Percentiles rank a stretch among this genome's conserved stretches.
Conservation (phyloP, 2,113 vertebrate species). For the Corythaeola cristata region DNA sequence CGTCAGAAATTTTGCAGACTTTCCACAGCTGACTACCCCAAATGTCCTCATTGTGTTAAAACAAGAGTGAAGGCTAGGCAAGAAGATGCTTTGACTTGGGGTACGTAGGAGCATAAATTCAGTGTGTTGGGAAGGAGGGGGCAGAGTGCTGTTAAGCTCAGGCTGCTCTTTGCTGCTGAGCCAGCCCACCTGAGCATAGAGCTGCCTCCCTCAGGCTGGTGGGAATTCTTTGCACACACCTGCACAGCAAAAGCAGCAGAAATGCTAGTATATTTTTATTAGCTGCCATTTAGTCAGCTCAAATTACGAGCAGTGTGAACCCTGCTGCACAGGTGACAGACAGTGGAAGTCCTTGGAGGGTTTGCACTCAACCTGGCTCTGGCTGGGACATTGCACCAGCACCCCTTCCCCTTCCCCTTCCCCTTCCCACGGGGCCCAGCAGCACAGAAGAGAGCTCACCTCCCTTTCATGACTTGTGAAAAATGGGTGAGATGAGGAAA, state of each 20-base stretch:
- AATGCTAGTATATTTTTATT: background rate
- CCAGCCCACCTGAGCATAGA: background rate
- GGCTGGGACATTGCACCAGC: background rate
- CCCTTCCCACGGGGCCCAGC: fast-evolving
- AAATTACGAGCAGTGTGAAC: background rate
- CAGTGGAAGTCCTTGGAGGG: background rate
- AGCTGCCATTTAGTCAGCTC: background rate
- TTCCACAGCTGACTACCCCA: background rate
- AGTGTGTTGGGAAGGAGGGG: background rate
- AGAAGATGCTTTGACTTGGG: background rate
- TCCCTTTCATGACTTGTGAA: background rate
- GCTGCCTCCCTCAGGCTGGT: background rate
- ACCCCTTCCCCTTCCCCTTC: background rate
- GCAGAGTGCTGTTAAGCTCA: background rate
- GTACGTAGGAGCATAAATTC: background rate
- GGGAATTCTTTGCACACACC: constrained; percentile 13
- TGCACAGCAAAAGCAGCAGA: background rate
- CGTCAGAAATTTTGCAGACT: background rate
- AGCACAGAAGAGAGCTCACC: background rate
- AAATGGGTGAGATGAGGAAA: background rate
- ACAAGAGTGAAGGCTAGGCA: background rate
- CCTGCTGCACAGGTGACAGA: background rate
- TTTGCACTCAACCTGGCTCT: background rate
- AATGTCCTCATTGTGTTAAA: background rate
- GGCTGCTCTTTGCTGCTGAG: background rate